Conservation (phyloP, 2,797 vertebrate species). For the Pyrrhura leucotis region DNA sequence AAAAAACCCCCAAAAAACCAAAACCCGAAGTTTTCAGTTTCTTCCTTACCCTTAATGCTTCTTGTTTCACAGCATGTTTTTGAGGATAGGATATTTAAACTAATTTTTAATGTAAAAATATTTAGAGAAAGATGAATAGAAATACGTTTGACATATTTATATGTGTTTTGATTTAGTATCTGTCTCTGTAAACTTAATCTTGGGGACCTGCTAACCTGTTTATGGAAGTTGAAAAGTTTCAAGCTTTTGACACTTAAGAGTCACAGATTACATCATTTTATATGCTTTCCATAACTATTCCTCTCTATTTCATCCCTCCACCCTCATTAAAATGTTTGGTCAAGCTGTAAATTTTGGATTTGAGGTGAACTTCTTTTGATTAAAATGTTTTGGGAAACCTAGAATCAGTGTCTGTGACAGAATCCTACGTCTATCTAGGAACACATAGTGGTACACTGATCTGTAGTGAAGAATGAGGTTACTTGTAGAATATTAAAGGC, state of each 20-base stretch:
- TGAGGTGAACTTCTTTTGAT: not conserved
- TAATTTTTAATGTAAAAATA: not conserved
- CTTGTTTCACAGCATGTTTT: not conserved
- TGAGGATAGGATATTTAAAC: not conserved
- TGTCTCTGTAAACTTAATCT: not conserved
- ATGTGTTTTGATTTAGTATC: not conserved
- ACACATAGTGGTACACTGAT: accelerated
- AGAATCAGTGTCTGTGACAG: not conserved
- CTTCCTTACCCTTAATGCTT: not conserved
- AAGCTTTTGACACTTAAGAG: not conserved
- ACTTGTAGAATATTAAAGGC: not conserved
- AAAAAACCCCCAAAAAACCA: not conserved
- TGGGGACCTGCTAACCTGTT: not conserved
- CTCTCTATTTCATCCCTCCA: not conserved
- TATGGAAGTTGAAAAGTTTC: not conserved
- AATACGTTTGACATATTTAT: not conserved
- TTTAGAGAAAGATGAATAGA: not conserved
- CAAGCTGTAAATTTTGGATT: not conserved
- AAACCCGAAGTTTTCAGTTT: not conserved
- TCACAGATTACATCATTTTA: not conserved
- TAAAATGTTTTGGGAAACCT: not conserved
- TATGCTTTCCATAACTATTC: not conserved
- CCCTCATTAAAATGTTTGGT: not conserved
- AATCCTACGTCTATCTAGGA: not conserved
- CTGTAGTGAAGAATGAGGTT: not conserved